Conservation (phyloP, 2,113 vertebrate species). For the Pseudolaguvia tuberculata region DNA sequence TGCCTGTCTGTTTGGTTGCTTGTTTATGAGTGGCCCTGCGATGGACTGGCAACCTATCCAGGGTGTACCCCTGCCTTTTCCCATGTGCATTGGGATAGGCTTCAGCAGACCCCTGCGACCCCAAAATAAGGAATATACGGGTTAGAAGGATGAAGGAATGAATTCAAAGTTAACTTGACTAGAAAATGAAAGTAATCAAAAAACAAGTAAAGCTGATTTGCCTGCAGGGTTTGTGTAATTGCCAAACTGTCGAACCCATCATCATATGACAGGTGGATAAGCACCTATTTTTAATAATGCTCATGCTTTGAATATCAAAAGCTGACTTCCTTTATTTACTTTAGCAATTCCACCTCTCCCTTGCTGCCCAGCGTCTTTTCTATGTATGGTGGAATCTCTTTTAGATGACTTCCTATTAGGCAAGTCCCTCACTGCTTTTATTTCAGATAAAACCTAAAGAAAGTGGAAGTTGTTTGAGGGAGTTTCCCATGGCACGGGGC, state of each 20-base stretch:
- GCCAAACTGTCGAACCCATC: background rate
- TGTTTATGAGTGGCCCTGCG: too few relatives aligned
- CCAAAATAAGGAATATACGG: too few relatives aligned
- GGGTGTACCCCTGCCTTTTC: too few relatives aligned
- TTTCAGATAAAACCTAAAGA: too few relatives aligned
- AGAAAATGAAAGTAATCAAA: background rate
- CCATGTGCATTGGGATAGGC: too few relatives aligned
- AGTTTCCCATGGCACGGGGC: background rate
- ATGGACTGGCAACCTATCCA: too few relatives aligned
- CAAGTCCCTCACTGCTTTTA: background rate
- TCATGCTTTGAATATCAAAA: background rate
- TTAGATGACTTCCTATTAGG: background rate
- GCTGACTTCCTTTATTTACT: background rate
- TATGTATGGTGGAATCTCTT: background rate
- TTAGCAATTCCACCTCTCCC: background rate
- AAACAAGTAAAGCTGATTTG: background rate
- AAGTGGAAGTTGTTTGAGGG: background rate
- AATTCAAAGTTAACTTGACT: too few relatives aligned
- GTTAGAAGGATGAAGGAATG: too few relatives aligned
- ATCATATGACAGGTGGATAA: background rate
- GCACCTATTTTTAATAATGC: background rate
- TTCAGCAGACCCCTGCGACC: too few relatives aligned
- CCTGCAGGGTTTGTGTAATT: background rate
- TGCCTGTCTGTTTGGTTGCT: too few relatives aligned
- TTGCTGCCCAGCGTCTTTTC: background rate